Conservation (phyloP, 2,797 vertebrate genomes). For the Sciurus carolinensis region DNA sequence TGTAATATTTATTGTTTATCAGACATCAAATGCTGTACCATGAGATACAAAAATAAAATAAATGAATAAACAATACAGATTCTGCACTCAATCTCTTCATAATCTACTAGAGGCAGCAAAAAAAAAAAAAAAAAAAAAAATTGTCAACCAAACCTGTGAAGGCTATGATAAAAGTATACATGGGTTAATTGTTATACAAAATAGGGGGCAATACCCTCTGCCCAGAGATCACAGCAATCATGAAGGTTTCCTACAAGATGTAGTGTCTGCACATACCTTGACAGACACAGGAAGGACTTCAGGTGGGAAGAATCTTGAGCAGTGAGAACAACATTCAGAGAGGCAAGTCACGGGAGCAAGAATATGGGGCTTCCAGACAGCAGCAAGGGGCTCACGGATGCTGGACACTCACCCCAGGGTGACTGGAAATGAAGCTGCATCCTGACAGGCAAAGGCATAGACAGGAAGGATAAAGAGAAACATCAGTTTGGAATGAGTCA, state of each 20-base stretch:
- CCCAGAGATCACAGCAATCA: not conserved
- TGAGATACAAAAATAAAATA: not conserved
- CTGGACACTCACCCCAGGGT: not conserved
- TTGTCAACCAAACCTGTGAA: not conserved
- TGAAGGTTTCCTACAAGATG: not conserved
- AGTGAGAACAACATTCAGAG: not conserved
- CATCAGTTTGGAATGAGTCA: not conserved
- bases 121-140: not conserved
- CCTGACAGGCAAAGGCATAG: not conserved
- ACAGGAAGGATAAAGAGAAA: not conserved
- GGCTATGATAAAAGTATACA: not conserved
- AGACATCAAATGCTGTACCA: not conserved
- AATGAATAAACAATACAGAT: not conserved
- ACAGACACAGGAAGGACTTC: not conserved
- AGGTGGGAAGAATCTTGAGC: not conserved
- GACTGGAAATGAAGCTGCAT: not conserved
- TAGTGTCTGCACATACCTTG: not conserved
- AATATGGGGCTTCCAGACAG: not conserved
- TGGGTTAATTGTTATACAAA: not conserved
- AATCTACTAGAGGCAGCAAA: not conserved
- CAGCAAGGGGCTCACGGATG: not conserved
- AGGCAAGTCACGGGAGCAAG: not conserved
- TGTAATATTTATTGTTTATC: constrained; percentile 29
- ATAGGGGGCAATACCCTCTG: not conserved
- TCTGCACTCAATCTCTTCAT: not conserved